Base-by-base conservation (phyloP, 2,888 invertebrate species). In the Venusia cambrica region DNA sequence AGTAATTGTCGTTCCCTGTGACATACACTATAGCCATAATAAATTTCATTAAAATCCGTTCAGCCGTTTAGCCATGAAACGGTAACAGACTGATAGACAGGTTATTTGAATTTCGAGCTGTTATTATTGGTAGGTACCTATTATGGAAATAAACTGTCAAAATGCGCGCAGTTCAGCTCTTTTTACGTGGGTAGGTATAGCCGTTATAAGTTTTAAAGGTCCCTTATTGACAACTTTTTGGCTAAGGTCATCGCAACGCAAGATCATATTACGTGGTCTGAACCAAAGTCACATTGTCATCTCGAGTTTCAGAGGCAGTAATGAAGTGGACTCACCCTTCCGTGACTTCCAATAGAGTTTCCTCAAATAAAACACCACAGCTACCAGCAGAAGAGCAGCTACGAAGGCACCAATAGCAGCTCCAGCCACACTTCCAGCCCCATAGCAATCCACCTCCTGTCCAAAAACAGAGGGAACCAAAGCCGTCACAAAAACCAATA, bases 351-450 rank as follows among this genome's bases (percentile, higher is more conserved):
- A 90, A 81, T 90, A 91, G 57, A 90, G 79, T 67, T 87, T 89
- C 71, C 90, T 90, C 53, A 91, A 68, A 60, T 90, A 81, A 61
- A 87, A 89, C 37, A 84, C 88, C 18, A 88, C 80, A 32, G 83
- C 90, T 16, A 90, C 80, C 36, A 92, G 73, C 33, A 92, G 68
- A 37, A 90, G 75, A 51, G 92, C 92, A 51, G 89, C 89, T 52
- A 93, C 64, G 65, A 93, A 90, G 52, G 93, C 92, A 57, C 93
- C 91, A 53, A 93, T 88, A 42, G 93, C 92, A 48, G 92, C 91
- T 39, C 92, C 91, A 38, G 92, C 92, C 42, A 94, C 88, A 65
- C 92, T 91, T 48, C 92, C 92, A 57, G 90, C 88, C 55, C 90
- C 90, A 77, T 90, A 92, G 75, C 92, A 92, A 59, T 73, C 70